Evolutionary conservation across 2,113 vertebrate genomes (phyloP), one percentile per base, ranked within the genome.

Genomic region (Coracopsis vasa): DNA sequence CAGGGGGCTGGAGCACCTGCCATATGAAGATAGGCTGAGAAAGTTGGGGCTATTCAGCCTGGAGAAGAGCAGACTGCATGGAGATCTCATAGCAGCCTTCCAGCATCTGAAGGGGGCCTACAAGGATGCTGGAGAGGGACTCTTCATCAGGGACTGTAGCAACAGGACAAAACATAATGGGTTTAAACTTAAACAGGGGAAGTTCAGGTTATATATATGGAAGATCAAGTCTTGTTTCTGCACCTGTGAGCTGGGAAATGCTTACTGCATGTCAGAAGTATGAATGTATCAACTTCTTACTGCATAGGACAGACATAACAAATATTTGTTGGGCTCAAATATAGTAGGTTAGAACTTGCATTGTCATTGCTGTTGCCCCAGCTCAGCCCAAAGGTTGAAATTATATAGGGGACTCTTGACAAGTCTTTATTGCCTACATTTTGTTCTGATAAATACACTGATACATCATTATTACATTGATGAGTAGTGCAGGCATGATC

Each of bases 341-440:
- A 35, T 13, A 83, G n/a, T 5, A 50, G 8, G 29, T 65, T 83
- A 65, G 66, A 81, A 89, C 14, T 4, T 48, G 6, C 27, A 9
- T 37, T 37, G 15, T 31, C 41, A 20, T 45, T 78, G 25, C 11
- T 53, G 25, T 45, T 54, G 41, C 19, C 48, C n/a, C 56, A 44
- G 18, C 37, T 80, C 73, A 84, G 21, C 10, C 31, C 23, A 48
- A 71, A 62, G 31, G 2, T 0, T 83, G 35, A 88, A 20, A 58
- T 78, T n/a, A 37, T 29, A 10, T 0, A 74, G 28, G 8, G 7
- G 8, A 61, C 41, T 48, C 21, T 74, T 62, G 50, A 70, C 33
- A 74, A n/a, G 10, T 60, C 28, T 6, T 11, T 29, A 0, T 11
- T 70, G 39, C 45, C 35, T 69, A 6, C 0, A 0, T 62, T 73